Percentiles rank a stretch among this genome's conserved stretches.
Evolutionary conservation across 2,888 invertebrate genomes (phyloP).

Genomic region (Minunthozetes semirufus): DNA sequence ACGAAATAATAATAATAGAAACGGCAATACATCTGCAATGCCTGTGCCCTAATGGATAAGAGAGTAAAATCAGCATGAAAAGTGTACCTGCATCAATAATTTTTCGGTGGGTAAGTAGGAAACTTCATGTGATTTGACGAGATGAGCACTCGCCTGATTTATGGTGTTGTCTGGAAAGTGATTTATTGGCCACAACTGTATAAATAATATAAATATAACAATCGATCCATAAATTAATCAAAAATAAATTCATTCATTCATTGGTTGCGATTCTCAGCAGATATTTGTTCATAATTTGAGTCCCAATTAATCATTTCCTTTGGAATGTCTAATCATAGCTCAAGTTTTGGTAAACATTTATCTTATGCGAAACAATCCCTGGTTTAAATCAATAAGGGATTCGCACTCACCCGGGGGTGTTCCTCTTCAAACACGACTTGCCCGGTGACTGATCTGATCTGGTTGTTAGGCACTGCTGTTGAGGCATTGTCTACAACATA

Average conservation of each 20-base stretch:
- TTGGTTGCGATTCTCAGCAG: neutral
- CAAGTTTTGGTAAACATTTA: no score
- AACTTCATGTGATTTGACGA: conserved; percentile 50
- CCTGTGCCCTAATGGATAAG: neutral
- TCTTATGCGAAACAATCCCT: no score
- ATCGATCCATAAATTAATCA: neutral
- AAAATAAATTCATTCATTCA: neutral
- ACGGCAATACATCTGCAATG: neutral
- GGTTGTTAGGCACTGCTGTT: conserved; percentile 49
- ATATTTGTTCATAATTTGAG: no score
- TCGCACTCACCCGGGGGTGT: conserved; percentile 46
- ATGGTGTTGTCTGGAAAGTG: conserved; percentile 52
- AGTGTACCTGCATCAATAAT: conserved; percentile 51
- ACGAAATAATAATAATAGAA: neutral
- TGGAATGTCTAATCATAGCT: no score
- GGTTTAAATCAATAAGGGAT: neutral
- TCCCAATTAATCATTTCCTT: no score
- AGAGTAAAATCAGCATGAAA: neutral
- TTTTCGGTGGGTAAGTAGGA: conserved; percentile 49
- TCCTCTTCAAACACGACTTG: conserved; percentile 53
- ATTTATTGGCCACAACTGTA: conserved; percentile 50
- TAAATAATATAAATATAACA: neutral
- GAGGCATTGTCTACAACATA: conserved; percentile 50
- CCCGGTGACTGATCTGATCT: conserved; percentile 51
- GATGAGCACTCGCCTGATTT: conserved; percentile 51